These are phyloP conservation scores for Endomychus coccineus DNA, from an alignment of 2,888 invertebrate genomes.

Conservation along the genomic window DNA sequence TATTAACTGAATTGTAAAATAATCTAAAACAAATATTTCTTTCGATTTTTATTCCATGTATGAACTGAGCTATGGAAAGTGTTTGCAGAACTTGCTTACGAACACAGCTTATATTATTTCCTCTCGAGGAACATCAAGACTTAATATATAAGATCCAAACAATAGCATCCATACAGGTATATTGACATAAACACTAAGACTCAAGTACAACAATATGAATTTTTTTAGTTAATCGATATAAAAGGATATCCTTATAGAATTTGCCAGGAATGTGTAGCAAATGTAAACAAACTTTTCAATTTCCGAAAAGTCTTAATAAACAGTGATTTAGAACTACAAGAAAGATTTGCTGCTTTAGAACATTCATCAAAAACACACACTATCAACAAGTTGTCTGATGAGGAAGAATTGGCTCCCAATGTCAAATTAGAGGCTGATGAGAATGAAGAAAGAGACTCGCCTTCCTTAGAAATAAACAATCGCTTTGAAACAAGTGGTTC, in stretches of 20 bases:
- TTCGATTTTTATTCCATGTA: too few relatives aligned
- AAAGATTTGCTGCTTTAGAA: constrained; percentile 14
- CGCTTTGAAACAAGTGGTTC: constrained; percentile 6
- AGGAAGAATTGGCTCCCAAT: not conserved
- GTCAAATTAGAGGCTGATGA: constrained; percentile 10
- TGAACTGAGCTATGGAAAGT: constrained; percentile 26
- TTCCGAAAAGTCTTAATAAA: constrained; percentile 32
- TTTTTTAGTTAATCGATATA: constrained; percentile 8
- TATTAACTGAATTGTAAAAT: too few relatives aligned
- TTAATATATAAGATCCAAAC: constrained; percentile 29
- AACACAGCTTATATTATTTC: constrained; percentile 18
- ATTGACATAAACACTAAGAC: not conserved
- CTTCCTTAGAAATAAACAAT: constrained; percentile 6
- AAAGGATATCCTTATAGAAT: constrained; percentile 27
- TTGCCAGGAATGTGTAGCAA: constrained; percentile 30
- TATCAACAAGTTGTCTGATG: constrained; percentile 1
- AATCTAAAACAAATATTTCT: too few relatives aligned
- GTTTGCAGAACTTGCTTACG: constrained; percentile 31
- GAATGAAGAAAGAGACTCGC: constrained; percentile 13
- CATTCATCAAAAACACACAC: constrained; percentile 3
- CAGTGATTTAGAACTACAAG: constrained; percentile 26
- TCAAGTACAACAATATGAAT: not conserved
- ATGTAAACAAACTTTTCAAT: constrained; percentile 30
- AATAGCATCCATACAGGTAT: constrained; percentile 30
- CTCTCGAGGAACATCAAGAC: constrained; percentile 20